Evolutionary conservation across 2,113 vertebrate species (phyloP).

Genomic region (Irena cyanogastra): DNA sequence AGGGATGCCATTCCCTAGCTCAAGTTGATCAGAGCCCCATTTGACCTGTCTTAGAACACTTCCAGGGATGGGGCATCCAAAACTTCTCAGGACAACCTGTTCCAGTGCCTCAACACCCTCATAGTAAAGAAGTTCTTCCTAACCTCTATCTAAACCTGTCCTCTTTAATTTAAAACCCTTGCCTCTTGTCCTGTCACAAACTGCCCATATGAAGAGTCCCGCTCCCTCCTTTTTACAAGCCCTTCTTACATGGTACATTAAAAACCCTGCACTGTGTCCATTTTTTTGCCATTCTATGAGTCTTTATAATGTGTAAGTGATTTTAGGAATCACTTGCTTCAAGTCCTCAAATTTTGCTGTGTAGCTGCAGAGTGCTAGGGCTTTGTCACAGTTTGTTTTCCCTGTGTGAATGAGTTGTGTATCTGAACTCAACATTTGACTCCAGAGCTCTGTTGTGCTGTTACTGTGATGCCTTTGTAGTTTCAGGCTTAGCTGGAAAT

Average conservation of each 20-base stretch:
- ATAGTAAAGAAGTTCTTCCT: neutral
- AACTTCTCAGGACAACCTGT: neutral
- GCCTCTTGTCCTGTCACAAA: neutral
- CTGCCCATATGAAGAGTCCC: neutral
- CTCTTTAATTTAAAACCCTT: neutral
- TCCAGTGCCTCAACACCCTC: neutral
- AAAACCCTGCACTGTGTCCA: neutral
- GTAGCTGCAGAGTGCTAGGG: neutral
- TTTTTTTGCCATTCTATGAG: neutral
- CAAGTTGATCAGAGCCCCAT: neutral
- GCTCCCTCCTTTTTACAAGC: neutral
- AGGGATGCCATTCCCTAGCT: neutral
- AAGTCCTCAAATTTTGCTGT: neutral
- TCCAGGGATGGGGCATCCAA: neutral
- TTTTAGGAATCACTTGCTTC: neutral
- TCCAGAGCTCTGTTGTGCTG: neutral
- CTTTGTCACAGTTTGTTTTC: neutral
- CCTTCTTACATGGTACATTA: neutral
- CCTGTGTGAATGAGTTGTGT: neutral
- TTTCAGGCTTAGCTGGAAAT: neutral
- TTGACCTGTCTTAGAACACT: neutral
- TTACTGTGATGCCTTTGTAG: neutral
- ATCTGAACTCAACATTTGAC: neutral
- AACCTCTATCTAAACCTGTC: neutral
- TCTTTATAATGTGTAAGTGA: neutral